A percentile compares a stretch with the other conserved stretches of the same genome.
phyloP scores from a whole-genome alignment of 2,888 invertebrate genomes.

The Megamerina dolium region DNA sequence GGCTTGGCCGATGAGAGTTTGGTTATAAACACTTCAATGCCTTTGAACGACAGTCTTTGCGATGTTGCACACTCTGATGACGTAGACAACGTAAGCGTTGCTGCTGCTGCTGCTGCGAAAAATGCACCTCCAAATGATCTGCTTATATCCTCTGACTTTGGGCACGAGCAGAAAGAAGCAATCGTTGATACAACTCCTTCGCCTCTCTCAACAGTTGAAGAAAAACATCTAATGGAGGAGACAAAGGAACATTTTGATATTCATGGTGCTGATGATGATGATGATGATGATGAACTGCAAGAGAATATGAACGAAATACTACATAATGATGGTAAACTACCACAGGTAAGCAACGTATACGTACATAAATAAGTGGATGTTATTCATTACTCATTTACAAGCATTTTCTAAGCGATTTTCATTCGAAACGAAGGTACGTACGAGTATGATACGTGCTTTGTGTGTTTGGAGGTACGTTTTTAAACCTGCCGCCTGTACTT shows the following conservation, averaged over 20 bases:
- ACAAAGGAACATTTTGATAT: conserved; percentile 31
- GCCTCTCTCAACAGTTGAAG: conserved; percentile 30
- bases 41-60: conserved; percentile 8
- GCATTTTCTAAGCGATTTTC: too few relatives aligned
- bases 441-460: too few relatives aligned
- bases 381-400: not conserved
- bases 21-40: conserved; percentile 5
- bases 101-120: conserved; percentile 9
- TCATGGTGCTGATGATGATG: conserved; percentile 4
- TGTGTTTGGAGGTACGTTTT: conserved; percentile 7
- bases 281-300: conserved; percentile 8
- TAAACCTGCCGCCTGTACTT: not conserved
- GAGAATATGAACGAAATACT: conserved; percentile 16
- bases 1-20: conserved; percentile 3
- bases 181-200: conserved; percentile 26
- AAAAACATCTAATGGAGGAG: conserved; percentile 38
- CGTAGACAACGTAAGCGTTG: conserved; percentile 1
- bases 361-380: too few relatives aligned
- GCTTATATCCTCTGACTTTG: conserved; percentile 1
- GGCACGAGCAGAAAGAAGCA: conserved; percentile 10
- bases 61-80: conserved; percentile 1
- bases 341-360: conserved; percentile 29
- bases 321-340: conserved; percentile 21
- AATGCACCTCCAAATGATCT: conserved; percentile 16
- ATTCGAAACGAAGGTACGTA: too few relatives aligned